Evolutionary conservation across 2,888 invertebrate species (phyloP).

Genomic region (Luffia ferchaultella): DNA sequence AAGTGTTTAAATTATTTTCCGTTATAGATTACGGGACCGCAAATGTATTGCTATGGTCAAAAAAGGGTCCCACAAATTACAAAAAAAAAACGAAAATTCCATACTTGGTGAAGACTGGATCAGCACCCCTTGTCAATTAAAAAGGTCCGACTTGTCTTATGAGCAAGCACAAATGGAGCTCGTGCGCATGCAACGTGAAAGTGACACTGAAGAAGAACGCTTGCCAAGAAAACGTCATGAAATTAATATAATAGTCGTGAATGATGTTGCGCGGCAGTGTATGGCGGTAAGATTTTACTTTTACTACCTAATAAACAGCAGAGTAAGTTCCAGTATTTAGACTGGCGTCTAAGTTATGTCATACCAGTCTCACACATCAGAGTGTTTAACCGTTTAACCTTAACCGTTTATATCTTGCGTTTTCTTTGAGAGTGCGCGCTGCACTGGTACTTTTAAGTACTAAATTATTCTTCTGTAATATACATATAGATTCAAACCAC

Average conservation of each 20-base stretch:
- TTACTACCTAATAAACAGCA: too few species aligned
- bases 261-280: conserved; percentile 2
- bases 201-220: conserved; percentile 3
- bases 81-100: conserved; percentile 4
- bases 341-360: too few species aligned
- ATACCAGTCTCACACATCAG: too few species aligned
- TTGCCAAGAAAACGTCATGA: conserved; percentile 3
- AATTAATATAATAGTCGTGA: conserved; percentile 1
- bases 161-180: conserved; percentile 2
- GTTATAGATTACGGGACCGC: conserved; percentile 1
- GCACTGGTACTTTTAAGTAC: too few species aligned
- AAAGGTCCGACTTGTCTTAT: conserved; percentile 3
- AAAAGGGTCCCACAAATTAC: conserved; percentile 1
- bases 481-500: too few species aligned
- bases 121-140: conserved; percentile 3
- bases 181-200: conserved; percentile 3
- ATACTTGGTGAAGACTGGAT: conserved; percentile 2
- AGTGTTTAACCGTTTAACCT: too few species aligned
- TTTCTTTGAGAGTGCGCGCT: too few species aligned
- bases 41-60: conserved; percentile 2
- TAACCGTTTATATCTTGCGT: too few species aligned
- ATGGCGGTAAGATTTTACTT: too few species aligned
- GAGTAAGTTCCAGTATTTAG: too few species aligned
- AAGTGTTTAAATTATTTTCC: too few species aligned
- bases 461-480: too few species aligned